Percentiles rank a stretch among this genome's conserved stretches.
Conservation (phyloP, 1,140 invertebrate genomes). For the Drosophila bocqueti region DNA sequence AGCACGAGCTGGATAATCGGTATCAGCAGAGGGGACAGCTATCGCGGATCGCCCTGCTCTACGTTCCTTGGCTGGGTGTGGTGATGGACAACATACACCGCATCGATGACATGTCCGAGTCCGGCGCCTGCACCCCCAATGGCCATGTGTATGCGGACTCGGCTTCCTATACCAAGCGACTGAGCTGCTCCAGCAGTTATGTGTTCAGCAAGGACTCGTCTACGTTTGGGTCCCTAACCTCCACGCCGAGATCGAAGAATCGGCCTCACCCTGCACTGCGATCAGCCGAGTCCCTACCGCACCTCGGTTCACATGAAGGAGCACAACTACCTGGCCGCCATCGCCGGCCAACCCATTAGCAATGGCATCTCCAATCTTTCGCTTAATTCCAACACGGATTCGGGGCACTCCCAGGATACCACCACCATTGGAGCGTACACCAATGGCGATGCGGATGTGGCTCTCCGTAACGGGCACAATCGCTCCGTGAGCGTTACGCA, state of each 20-base stretch:
- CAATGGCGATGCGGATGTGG: conserved; percentile 74
- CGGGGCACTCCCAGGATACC: conserved; percentile 87
- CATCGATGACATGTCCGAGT: conserved; percentile 85
- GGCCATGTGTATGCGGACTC: conserved; percentile 84
- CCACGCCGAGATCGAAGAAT: conserved; percentile 85
- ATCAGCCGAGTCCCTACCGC: conserved; percentile 87
- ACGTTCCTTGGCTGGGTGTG: conserved; percentile 95
- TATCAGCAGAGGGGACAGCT: conserved; percentile 93
- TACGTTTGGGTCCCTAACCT: conserved; percentile 69
- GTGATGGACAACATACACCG: conserved; percentile 92
- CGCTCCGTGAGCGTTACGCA: conserved; percentile 87
- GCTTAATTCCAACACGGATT: conserved; percentile 81
- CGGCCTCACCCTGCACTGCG: conserved; percentile 87
- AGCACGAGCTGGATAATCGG: conserved; percentile 97
- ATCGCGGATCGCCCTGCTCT: conserved; percentile 94
- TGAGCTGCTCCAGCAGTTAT: conserved; percentile 86
- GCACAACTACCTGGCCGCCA: conserved; percentile 91
- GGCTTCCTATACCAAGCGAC: conserved; percentile 85
- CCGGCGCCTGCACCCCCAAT: conserved; percentile 68
- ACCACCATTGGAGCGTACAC: conserved; percentile 86
- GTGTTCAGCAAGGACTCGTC: conserved; percentile 84
- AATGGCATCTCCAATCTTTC: conserved; percentile 87
- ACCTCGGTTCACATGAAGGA: conserved; percentile 88
- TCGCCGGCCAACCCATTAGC: conserved; percentile 90
- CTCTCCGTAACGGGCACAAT: conserved; percentile 77